Evolutionary conservation across 1,140 invertebrate species (phyloP).

Genomic region (Hetaerina americana): DNA sequence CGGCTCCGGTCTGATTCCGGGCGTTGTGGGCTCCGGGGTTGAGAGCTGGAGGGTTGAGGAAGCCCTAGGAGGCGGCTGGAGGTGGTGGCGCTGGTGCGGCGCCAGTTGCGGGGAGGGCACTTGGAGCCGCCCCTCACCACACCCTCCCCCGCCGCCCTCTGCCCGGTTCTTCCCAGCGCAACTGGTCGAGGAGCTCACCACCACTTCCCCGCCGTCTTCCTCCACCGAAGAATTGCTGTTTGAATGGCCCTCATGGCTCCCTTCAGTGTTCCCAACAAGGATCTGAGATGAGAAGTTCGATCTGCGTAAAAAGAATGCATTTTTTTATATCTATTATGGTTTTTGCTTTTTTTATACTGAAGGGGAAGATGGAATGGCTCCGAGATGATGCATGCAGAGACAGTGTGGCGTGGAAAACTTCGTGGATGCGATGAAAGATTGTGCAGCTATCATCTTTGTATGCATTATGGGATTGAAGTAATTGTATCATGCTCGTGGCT

Average conservation of each 20-base stretch:
- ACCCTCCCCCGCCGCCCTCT: background rate
- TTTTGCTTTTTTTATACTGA: too few species aligned
- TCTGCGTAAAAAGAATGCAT: background rate
- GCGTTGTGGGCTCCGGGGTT: background rate
- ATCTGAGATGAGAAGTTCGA: background rate
- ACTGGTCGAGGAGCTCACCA: background rate
- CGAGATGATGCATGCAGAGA: too few species aligned
- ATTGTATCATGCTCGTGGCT: too few species aligned
- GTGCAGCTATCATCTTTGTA: too few species aligned
- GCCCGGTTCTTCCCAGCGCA: too few species aligned
- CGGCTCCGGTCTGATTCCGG: background rate
- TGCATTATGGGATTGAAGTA: too few species aligned
- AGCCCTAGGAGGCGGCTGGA: background rate
- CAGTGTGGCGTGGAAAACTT: too few species aligned
- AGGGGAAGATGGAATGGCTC: too few species aligned
- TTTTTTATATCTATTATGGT: background rate
- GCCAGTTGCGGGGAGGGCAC: background rate
- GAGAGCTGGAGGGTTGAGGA: background rate
- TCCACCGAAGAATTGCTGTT: background rate
- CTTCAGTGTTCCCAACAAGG: background rate
- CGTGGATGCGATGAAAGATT: too few species aligned
- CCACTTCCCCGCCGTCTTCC: too few species aligned
- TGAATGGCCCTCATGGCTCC: background rate
- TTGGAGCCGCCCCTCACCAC: background rate
- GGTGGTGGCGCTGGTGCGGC: too few species aligned